Percentiles rank a stretch among this genome's conserved stretches.
Conservation (phyloP, 2,113 vertebrate species). For the Piaya cayana region DNA sequence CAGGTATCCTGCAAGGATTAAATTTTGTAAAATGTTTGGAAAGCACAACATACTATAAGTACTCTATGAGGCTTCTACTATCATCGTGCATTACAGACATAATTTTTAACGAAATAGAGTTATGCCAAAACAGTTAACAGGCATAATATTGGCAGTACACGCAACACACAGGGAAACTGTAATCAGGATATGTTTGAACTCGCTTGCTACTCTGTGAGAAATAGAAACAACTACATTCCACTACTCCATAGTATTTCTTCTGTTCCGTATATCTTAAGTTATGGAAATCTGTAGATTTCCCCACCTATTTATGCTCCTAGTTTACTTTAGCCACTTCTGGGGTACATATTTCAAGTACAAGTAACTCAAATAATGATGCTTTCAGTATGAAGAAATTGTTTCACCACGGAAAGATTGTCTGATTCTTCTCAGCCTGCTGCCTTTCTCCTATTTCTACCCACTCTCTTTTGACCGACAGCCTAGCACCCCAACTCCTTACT, state of each 20-base stretch:
- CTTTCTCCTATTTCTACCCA: neutral
- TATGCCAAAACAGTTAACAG: constrained; percentile 40
- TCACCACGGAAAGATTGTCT: neutral
- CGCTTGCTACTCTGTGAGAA: constrained; percentile 38
- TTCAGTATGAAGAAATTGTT: neutral
- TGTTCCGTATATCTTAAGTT: neutral
- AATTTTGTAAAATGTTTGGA: neutral
- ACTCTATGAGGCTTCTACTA: neutral
- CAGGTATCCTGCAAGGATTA: neutral
- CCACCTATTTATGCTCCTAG: neutral
- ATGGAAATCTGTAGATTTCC: neutral
- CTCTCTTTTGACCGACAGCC: neutral
- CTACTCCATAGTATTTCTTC: constrained; percentile 48
- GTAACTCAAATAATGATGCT: neutral
- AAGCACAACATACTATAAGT: neutral
- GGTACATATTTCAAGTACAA: neutral
- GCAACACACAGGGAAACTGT: neutral
- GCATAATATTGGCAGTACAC: constrained; percentile 46
- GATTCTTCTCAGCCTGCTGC: neutral
- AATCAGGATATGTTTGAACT: constrained; percentile 57
- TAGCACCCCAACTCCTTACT: neutral
- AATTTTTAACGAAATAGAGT: constrained; percentile 42
- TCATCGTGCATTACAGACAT: neutral
- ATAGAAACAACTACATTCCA: constrained; percentile 56
- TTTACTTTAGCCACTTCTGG: neutral